These are phyloP conservation scores for Solea senegalensis DNA, from an alignment of 2,113 vertebrate species.

Conservation along the genomic window DNA sequence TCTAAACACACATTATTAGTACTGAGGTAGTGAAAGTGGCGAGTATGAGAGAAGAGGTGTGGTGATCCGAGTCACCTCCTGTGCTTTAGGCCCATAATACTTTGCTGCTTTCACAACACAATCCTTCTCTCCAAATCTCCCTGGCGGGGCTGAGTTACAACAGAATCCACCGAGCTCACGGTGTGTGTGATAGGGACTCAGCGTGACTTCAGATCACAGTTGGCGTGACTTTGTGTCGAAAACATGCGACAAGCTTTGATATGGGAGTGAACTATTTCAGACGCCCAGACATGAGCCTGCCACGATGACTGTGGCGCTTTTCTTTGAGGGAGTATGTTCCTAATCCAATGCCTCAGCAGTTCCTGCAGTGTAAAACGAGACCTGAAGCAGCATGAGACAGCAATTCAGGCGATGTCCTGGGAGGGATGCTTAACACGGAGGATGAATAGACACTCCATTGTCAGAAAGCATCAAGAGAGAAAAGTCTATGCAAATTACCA, in stretches of 20 bases:
- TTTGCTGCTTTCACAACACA: conserved; percentile 18
- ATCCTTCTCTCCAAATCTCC: conserved; percentile 37
- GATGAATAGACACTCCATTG: conserved; percentile 66
- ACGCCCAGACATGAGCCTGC: conserved; percentile 30
- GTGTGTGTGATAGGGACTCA: conserved; percentile 55
- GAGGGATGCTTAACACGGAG: conserved; percentile 64
- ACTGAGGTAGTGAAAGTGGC: conserved; percentile 8
- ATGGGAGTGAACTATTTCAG: conserved; percentile 51
- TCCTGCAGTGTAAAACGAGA: conserved; percentile 67
- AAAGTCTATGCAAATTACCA: conserved; percentile 71
- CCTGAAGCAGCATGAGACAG: conserved; percentile 74
- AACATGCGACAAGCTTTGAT: conserved; percentile 60
- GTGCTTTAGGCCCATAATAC: conserved; percentile 31
- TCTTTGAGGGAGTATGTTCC: conserved; percentile 60
- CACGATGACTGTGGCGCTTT: conserved; percentile 47
- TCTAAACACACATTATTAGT: conserved; percentile 36
- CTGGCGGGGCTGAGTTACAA: conserved; percentile 35
- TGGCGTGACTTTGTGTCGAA: conserved; percentile 48
- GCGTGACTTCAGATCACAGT: conserved; percentile 54
- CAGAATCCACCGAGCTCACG: conserved; percentile 37
- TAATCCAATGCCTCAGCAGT: conserved; percentile 71
- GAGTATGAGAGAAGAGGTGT: conserved; percentile 43
- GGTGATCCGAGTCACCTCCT: conserved; percentile 14
- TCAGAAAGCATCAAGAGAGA: conserved; percentile 65
- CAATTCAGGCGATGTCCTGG: conserved; percentile 64